Evolutionary conservation across 2,797 vertebrate species (phyloP), one percentile per base, ranked within the genome.

Genomic region (Alca torda): DNA sequence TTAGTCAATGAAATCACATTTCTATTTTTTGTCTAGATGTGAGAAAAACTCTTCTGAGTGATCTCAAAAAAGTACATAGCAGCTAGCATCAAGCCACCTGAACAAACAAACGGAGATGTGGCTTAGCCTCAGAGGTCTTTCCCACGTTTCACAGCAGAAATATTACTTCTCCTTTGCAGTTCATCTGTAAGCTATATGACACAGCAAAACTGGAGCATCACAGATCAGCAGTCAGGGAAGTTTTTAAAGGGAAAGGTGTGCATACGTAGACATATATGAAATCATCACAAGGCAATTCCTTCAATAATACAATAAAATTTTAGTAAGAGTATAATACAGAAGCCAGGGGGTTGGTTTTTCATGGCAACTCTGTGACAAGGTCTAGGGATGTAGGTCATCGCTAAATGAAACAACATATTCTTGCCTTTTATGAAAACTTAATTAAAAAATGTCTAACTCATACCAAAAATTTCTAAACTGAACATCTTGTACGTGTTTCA

Each of bases 1-100:
- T 93, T 84, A 95, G 73, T 89, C 53, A 88, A 61, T 89, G 37
- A 95, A 97, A 87, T 13, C 76, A 68, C 72, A 45, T 95, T 96
- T 93, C 64, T 78, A 21, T 60, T 87, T 90, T 96, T 96, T 84
- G 63, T 54, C 21, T 46, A 77, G 37, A 93, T 92, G n/a, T 37
- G 37, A 90, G 85, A 93, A 95, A 56, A 80, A 75, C 12, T 59
- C 85, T 93, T 96, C 74, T 61, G 77, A 95, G 69, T 50, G 45
- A 89, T 48, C 63, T 95, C 41, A 87, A 87, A 95, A 95, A 60
- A 93, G 45, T 75, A 37, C n/a, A 64, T 68, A 90, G 15, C 68
- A 86, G 48, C 7, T 72, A 87, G 30, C 77, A 78, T 80, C 76
- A 95, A 89, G 75, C 61, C 76, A 96, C 75, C 56, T 95, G 80